phyloP scores from a whole-genome alignment of 2,113 vertebrate genomes.

The Leptobrachium ailaonicum region DNA sequence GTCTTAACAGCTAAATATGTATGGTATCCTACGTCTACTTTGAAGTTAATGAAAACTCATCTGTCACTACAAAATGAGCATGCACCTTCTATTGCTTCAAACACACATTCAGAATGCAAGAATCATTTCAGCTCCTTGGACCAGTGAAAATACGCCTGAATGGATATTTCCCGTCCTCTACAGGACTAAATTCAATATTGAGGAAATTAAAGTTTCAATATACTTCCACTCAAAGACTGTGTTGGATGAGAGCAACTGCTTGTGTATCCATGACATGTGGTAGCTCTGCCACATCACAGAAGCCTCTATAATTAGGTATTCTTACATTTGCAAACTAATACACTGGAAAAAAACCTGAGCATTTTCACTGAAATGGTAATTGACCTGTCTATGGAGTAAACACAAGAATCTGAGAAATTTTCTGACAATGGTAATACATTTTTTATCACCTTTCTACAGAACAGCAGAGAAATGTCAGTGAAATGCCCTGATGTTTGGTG shows the following conservation, averaged over 20 bases:
- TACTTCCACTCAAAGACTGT: not conserved
- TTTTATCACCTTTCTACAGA: no score
- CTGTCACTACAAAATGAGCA: not conserved
- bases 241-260: not conserved
- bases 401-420: no score
- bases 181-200: not conserved
- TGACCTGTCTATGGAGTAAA: no score
- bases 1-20: no score
- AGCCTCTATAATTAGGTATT: not conserved
- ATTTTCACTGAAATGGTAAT: no score
- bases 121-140: not conserved
- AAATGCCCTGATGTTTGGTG: no score
- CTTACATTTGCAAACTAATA: no score
- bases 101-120: not conserved
- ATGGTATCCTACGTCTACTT: not conserved
- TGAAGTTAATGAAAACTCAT: not conserved
- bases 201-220: not conserved
- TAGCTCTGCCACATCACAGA: not conserved
- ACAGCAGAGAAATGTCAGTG: no score
- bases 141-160: not conserved
- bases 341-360: no score
- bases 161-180: not conserved
- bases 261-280: not conserved
- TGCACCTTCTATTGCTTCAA: not conserved
- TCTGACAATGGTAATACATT: no score